Evolutionary conservation across 1,140 invertebrate genomes (phyloP), one percentile per base, ranked within the genome.

Genomic region (Bombus difficillimus): DNA sequence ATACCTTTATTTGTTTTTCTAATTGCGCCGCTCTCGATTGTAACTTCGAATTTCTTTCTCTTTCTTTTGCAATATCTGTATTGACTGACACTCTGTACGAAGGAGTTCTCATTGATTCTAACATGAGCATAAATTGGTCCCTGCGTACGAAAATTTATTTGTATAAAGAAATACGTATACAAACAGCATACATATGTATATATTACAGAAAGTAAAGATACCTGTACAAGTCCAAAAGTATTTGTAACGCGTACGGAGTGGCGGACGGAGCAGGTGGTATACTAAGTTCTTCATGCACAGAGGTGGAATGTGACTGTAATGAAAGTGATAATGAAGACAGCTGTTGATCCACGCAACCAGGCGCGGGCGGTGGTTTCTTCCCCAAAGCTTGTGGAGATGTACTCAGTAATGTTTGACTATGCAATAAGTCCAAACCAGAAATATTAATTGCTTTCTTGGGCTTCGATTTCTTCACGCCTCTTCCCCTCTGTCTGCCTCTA

Each of bases 331-430:
- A 94, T 32, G 97, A 97, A 18, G 98, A 98, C 66, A 99, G 94
- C 90, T 98, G 98, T 94, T 98, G 98, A 93, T 98, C 98, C 68
- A 99, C 97, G 91, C 98, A 98, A 68, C 98, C 98, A 28, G 98
- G 98, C 32, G 98, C 98, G 32, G 98, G 97, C 32, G 97, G 97
- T 87, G 96, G 93, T 91, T 97, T 97, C 90, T 97, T 97, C 9
- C 97, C 96, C 59, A 95, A 93, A 15, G 96, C 96, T 94, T 97
- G 96, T 25, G 96, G 96, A 12, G 97, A 96, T 1, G 98, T 99
- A 91, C 98, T 99, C 8, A 98, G 96, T 74, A 99, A 95, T 34
- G 98, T 99, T 94, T 99, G 97, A 91, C 97, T 98, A 93, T 99
- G 98, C 83, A 99, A 95, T 86, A 99, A 95, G 95, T 99, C 98